Conservation (phyloP, 1,140 invertebrate genomes). For the Zaprionus gabonicus region DNA sequence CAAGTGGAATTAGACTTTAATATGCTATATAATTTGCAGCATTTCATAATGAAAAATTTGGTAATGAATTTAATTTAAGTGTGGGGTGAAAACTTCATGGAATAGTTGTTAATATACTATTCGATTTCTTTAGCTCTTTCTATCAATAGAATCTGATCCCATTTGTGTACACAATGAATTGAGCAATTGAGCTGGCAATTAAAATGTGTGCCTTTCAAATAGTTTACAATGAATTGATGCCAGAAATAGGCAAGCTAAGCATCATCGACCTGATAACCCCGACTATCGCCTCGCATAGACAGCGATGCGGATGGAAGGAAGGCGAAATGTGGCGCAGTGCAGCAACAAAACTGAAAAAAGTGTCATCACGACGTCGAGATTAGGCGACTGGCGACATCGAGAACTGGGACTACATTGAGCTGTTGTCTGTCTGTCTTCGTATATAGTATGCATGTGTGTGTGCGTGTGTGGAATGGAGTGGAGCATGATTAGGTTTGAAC, state of each 20-base stretch:
- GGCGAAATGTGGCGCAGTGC: neutral
- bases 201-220: neutral
- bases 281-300: neutral
- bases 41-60: too few relatives aligned
- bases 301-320: neutral
- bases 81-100: too few relatives aligned
- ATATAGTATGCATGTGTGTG: neutral
- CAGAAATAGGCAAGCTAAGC: constrained; percentile 8
- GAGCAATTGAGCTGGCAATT: constrained; percentile 11
- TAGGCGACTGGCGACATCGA: constrained; percentile 40
- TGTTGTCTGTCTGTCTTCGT: constrained; percentile 14
- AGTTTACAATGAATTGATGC: constrained; percentile 14
- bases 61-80: too few relatives aligned
- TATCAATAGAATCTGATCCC: neutral
- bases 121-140: neutral
- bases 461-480: neutral
- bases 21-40: neutral
- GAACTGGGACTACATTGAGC: constrained; percentile 27
- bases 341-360: constrained; percentile 12
- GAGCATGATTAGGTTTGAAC: constrained; percentile 44
- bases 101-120: too few relatives aligned
- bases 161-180: constrained; percentile 9
- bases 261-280: constrained; percentile 25
- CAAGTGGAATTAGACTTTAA: neutral
- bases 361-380: constrained; percentile 36